phyloP scores from a whole-genome alignment of 2,113 vertebrate genomes.

The Spheniscus mendiculus region DNA sequence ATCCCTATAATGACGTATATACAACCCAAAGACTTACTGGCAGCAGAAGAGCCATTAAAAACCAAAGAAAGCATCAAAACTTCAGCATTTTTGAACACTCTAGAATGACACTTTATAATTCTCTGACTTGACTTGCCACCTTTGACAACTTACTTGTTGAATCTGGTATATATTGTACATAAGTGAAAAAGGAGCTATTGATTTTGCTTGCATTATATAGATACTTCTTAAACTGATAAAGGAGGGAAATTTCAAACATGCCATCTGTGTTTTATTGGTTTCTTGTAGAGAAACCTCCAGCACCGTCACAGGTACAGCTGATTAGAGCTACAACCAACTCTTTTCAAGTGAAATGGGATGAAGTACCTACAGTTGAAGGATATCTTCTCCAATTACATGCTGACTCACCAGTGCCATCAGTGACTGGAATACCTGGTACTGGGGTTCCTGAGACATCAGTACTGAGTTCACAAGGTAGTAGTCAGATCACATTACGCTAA shows the following conservation, averaged over 20 bases:
- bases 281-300: constrained; percentile 84
- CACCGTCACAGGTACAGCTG: constrained; percentile 88
- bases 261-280: neutral
- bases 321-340: constrained; percentile 93
- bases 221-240: neutral
- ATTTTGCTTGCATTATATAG: neutral
- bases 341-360: constrained; percentile 95
- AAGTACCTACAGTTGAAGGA: constrained; percentile 89
- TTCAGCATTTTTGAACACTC: neutral
- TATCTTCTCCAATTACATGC: constrained; percentile 92
- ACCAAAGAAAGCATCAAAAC: neutral
- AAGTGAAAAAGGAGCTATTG: neutral
- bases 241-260: neutral
- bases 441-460: constrained; percentile 56
- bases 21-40: neutral
- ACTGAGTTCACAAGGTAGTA: constrained; percentile 70
- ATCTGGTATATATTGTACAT: neutral
- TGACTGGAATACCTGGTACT: constrained; percentile 21
- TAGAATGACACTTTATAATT: neutral
- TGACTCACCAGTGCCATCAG: constrained; percentile 52
- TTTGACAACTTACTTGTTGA: neutral
- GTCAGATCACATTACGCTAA: neutral
- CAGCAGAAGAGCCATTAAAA: neutral
- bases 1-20: neutral
- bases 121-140: neutral